These are phyloP conservation scores for Bimastos eiseni DNA, from an alignment of 2,888 invertebrate species.

Conservation along the genomic window DNA sequence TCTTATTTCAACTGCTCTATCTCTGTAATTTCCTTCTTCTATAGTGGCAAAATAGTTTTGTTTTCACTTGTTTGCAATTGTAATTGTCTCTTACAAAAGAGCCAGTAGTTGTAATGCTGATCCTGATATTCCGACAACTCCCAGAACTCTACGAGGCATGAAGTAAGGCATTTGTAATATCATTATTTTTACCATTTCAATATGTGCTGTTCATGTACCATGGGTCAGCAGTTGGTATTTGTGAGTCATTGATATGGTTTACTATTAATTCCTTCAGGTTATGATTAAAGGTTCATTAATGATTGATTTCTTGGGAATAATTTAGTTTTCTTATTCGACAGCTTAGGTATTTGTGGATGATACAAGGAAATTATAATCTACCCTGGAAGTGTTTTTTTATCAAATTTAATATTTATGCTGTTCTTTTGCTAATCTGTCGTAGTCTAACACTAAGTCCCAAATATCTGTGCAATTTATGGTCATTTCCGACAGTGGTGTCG, in stretches of 20 bases:
- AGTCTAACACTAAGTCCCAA: neutral
- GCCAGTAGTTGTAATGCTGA: neutral
- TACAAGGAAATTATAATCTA: neutral
- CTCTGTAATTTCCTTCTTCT: too few species aligned
- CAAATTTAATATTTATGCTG: neutral
- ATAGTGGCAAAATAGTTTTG: too few species aligned
- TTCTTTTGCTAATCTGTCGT: too few species aligned
- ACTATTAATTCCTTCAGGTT: neutral
- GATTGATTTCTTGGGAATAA: neutral
- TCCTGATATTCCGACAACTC: too few species aligned
- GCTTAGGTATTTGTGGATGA: constrained; percentile 13
- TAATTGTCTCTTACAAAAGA: neutral
- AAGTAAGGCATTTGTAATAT: too few species aligned
- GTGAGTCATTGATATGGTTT: neutral
- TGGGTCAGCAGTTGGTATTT: neutral
- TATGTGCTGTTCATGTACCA: neutral
- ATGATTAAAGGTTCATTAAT: neutral
- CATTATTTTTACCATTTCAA: neutral
- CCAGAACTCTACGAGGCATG: too few species aligned
- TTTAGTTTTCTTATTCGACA: neutral
- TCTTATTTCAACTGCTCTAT: too few species aligned
- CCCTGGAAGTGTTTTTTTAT: neutral
- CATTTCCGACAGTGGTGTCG: neutral
- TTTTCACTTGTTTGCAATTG: too few species aligned
- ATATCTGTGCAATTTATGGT: neutral